These are phyloP conservation scores for Erebia palarica DNA, from an alignment of 2,888 invertebrate species.

Conservation along the genomic window DNA sequence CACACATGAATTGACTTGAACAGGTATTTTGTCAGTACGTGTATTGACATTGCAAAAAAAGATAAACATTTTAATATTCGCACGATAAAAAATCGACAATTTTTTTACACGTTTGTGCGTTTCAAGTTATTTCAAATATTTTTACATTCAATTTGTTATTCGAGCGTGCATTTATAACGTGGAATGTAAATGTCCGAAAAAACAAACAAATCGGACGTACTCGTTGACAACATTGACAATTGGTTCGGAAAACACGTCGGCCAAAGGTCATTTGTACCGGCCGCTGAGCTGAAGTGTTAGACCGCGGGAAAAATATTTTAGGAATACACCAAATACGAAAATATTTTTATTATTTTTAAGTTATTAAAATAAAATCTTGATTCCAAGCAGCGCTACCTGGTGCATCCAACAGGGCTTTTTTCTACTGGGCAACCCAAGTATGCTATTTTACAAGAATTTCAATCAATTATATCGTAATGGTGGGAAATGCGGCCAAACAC, in stretches of 20 bases:
- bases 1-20: background rate
- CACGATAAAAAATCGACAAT: background rate
- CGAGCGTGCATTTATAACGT: constrained; percentile 24
- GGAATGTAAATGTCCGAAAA: constrained; percentile 23
- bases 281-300: background rate
- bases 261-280: background rate
- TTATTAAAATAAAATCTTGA: no score
- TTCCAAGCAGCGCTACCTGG: no score
- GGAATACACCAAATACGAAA: no score
- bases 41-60: background rate
- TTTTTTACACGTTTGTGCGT: background rate
- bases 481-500: no score
- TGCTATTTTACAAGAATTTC: no score
- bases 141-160: constrained; percentile 26
- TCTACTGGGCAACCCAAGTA: no score
- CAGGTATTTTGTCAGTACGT: background rate
- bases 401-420: no score
- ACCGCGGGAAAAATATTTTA: background rate
- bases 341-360: no score
- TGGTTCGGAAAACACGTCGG: constrained; percentile 2
- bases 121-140: constrained; percentile 19
- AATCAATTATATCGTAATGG: no score
- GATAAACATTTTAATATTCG: background rate
- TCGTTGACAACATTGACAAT: background rate
- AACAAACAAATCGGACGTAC: constrained; percentile 9